Evolutionary conservation across 2,797 vertebrate genomes (phyloP), one percentile per base, ranked within the genome.

Genomic region (Sebastes melanostomus): DNA sequence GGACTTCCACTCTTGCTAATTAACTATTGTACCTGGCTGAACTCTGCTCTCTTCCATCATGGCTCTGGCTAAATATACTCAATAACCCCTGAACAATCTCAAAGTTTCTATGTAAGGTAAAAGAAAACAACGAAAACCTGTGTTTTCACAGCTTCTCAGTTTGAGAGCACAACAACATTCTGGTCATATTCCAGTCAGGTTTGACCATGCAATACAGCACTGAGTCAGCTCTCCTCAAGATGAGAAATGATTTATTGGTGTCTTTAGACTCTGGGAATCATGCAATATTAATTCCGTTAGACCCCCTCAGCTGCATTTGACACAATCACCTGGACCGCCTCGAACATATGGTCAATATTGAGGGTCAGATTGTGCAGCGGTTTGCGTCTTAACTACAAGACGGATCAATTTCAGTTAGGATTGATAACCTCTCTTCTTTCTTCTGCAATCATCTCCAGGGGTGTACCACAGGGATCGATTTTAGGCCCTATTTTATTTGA

Each of bases 181-280:
- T 72, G 42, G 20, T 38, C 34, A 10, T 24, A 65, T 72, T 84
- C 70, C 46, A 71, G 50, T 70, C 60, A 71, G 66, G 36, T 77
- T 70, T 14, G 30, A 60, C 42, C 70, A 77, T 70, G 18, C 75
- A 29, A 38, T 29, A 9, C 66, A 58, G 32, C 56, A 55, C 50
- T 73, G 83, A 82, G 58, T 89, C 74, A 75, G 60, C 78, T 71
- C 30, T 71, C 27, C 70, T 59, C 30, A 22, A 54, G 34, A 68
- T 71, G 68, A 60, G 67, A 71, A 62, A 81, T 81, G 70, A 87
- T 86, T 70, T 73, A 84, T 82, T 27, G 58, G 66, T 72, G 59
- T 81, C 63, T 61, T 78, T 62, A 55, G 63, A 80, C 69, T 60
- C 14, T 36, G 46, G 38, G 66, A 84, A 65, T 75, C 77, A 78